Evolutionary conservation across 2,113 vertebrate genomes (phyloP).

Genomic region (Albula goreensis): DNA sequence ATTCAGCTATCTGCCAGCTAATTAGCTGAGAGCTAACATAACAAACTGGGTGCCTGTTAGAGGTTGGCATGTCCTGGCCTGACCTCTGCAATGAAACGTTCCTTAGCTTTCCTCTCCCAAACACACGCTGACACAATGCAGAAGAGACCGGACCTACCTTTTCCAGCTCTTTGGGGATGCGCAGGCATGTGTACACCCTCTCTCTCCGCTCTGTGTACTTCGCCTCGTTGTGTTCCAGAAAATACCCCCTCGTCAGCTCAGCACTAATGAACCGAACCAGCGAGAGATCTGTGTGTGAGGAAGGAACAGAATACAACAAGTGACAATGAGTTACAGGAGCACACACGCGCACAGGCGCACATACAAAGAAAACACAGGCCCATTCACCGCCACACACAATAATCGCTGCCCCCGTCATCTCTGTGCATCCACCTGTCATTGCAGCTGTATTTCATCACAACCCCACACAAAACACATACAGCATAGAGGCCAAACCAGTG

Average conservation of each 20-base stretch:
- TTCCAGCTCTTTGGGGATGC: constrained; percentile 95
- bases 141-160: constrained; percentile 73
- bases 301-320: constrained; percentile 35
- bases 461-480: neutral
- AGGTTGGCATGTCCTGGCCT: too few relatives aligned
- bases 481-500: neutral
- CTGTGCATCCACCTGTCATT: neutral
- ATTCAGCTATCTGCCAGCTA: too few relatives aligned
- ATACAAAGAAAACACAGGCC: neutral
- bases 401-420: neutral
- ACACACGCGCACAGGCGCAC: neutral
- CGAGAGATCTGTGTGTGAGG: constrained; percentile 78
- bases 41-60: too few relatives aligned
- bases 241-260: constrained; percentile 95
- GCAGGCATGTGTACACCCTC: constrained; percentile 92
- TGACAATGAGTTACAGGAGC: constrained; percentile 32
- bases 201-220: constrained; percentile 96
- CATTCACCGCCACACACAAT: neutral
- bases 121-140: neutral
- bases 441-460: neutral
- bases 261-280: constrained; percentile 90
- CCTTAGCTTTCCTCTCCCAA: too few relatives aligned
- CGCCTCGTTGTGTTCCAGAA: constrained; percentile 98
- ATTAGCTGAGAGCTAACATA: too few relatives aligned
- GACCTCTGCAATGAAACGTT: too few relatives aligned